These are phyloP conservation scores for Phaenicophaeus curvirostris DNA, from an alignment of 2,797 vertebrate species.

Conservation along the genomic window DNA sequence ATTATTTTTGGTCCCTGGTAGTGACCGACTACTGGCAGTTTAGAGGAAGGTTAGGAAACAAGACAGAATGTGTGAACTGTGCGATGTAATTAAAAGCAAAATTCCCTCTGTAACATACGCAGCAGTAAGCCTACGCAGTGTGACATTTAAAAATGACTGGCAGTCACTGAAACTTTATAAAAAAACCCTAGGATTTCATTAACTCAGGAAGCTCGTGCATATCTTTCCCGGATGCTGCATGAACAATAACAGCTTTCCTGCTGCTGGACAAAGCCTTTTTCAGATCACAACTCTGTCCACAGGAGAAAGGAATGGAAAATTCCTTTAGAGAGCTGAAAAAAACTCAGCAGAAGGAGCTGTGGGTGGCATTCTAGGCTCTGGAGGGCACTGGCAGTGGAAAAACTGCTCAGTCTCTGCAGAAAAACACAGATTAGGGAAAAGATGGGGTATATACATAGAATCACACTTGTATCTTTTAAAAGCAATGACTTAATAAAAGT, in stretches of 20 bases:
- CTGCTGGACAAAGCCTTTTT: conserved; percentile 41
- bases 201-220: conserved; percentile 45
- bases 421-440: background rate
- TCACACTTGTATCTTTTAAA: background rate
- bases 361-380: conserved; percentile 20
- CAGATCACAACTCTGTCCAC: conserved; percentile 4
- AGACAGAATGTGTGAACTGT: background rate
- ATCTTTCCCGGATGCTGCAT: conserved; percentile 44
- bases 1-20: background rate
- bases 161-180: background rate
- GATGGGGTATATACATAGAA: background rate
- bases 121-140: background rate
- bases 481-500: background rate
- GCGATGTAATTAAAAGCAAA: background rate
- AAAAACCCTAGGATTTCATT: background rate
- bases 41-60: background rate
- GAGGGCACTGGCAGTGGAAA: background rate
- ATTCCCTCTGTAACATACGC: background rate
- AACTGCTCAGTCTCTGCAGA: background rate
- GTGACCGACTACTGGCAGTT: background rate
- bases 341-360: conserved; percentile 30
- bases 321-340: conserved; percentile 14
- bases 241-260: conserved; percentile 58
- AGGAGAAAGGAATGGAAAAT: conserved; percentile 4
- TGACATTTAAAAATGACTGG: conserved; percentile 43